Percentiles rank a stretch among this genome's conserved stretches.
phyloP scores from a whole-genome alignment of 1,140 invertebrate genomes.

The Melanaphis sacchari region DNA sequence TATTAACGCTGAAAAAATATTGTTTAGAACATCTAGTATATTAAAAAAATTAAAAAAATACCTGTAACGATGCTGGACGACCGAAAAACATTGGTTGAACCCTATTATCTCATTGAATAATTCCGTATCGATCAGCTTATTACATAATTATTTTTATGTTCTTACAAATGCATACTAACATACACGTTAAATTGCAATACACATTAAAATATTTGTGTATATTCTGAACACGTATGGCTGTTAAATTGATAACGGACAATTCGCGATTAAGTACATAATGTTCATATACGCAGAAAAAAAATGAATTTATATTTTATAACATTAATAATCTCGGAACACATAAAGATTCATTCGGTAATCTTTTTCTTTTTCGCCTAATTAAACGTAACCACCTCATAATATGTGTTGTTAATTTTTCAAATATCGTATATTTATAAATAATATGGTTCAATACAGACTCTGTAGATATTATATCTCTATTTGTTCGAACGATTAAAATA shows the following conservation, averaged over 20 bases:
- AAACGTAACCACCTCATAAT: background rate
- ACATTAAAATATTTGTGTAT: background rate
- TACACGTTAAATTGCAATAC: background rate
- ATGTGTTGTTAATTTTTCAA: background rate
- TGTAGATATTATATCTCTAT: background rate
- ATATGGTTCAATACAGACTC: background rate
- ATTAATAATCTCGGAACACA: background rate
- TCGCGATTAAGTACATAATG: too few species aligned
- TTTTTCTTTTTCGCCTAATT: too few species aligned
- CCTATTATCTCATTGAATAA: background rate
- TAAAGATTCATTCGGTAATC: too few species aligned
- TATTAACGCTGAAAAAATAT: background rate
- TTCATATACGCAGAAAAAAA: background rate
- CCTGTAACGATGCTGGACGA: background rate
- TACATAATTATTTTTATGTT: background rate
- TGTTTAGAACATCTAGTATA: background rate
- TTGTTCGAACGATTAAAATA: background rate
- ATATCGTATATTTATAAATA: background rate
- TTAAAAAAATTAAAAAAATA: too few species aligned
- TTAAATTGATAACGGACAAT: background rate
- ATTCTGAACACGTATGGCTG: background rate
- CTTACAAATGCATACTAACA: background rate
- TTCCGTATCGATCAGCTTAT: background rate
- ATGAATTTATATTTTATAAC: background rate
- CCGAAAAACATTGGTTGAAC: background rate